These are phyloP conservation scores for Melospiza melodia DNA, from an alignment of 2,113 vertebrate genomes.

Conservation along the genomic window DNA sequence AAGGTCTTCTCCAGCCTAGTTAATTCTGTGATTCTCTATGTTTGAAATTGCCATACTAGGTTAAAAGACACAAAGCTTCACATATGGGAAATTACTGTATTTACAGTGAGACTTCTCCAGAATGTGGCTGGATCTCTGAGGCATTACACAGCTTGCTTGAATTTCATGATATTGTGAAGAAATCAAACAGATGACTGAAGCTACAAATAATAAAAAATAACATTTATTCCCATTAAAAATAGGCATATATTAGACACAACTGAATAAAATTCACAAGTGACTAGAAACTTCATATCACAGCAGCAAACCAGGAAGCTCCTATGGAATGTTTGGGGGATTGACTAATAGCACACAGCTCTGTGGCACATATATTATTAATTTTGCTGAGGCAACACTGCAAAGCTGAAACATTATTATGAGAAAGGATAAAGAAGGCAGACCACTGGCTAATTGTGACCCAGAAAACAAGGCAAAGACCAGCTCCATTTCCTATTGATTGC, in stretches of 20 bases:
- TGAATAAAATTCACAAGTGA: not conserved
- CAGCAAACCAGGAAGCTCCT: not conserved
- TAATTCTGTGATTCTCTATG: not conserved
- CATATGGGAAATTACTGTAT: not conserved
- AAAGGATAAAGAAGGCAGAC: not conserved
- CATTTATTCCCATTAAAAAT: slow-evolving; percentile 54
- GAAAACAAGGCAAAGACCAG: not conserved
- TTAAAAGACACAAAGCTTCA: not conserved
- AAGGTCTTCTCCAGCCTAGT: not conserved
- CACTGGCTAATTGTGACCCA: not conserved
- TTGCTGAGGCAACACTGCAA: not conserved
- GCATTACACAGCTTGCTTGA: not conserved
- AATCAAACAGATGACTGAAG: not conserved
- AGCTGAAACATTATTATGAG: not conserved
- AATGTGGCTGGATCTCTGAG: not conserved
- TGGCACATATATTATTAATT: not conserved
- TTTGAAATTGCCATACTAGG: not conserved
- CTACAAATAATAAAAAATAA: slow-evolving; percentile 35
- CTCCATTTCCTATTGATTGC: not conserved
- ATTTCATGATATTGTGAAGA: not conserved
- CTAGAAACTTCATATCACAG: not conserved
- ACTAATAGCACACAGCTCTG: not conserved
- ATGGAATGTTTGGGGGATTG: not conserved
- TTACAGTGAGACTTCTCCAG: not conserved
- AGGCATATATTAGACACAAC: not conserved